Conservation (phyloP, 2,113 vertebrate species). For the Hypocryptadius cinnamomeus region DNA sequence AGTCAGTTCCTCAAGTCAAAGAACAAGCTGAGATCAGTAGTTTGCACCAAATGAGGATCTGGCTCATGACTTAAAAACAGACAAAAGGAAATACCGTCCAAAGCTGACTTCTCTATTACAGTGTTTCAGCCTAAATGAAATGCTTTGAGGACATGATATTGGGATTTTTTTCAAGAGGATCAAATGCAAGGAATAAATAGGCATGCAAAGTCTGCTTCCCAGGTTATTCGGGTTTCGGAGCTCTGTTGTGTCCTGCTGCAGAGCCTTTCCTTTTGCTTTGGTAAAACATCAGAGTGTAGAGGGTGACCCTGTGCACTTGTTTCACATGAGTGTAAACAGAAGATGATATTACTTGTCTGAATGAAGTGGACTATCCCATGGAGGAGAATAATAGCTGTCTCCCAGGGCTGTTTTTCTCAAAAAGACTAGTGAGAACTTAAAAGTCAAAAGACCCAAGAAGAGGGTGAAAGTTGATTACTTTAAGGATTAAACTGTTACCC, state of each 20-base stretch:
- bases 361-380: constrained; percentile 70
- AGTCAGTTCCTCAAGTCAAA: neutral
- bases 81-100: constrained; percentile 5
- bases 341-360: constrained; percentile 71
- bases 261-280: constrained; percentile 52
- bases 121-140: constrained; percentile 10
- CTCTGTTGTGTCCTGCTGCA: constrained; percentile 18
- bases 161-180: neutral
- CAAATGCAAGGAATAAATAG: constrained; percentile 52
- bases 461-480: constrained; percentile 75
- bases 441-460: constrained; percentile 65
- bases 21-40: neutral
- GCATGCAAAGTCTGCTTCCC: constrained; percentile 43
- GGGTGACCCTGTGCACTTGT: constrained; percentile 58
- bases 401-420: constrained; percentile 67
- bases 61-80: neutral
- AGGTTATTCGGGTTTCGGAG: constrained; percentile 48
- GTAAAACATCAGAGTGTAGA: constrained; percentile 61
- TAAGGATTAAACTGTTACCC: constrained; percentile 78
- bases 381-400: constrained; percentile 76
- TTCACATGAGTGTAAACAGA: constrained; percentile 72
- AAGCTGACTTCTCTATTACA: constrained; percentile 37
- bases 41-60: neutral
- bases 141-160: constrained; percentile 47
- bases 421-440: constrained; percentile 68